phyloP scores from a whole-genome alignment of 2,113 vertebrate genomes.

The Ibidorhyncha struthersii region DNA sequence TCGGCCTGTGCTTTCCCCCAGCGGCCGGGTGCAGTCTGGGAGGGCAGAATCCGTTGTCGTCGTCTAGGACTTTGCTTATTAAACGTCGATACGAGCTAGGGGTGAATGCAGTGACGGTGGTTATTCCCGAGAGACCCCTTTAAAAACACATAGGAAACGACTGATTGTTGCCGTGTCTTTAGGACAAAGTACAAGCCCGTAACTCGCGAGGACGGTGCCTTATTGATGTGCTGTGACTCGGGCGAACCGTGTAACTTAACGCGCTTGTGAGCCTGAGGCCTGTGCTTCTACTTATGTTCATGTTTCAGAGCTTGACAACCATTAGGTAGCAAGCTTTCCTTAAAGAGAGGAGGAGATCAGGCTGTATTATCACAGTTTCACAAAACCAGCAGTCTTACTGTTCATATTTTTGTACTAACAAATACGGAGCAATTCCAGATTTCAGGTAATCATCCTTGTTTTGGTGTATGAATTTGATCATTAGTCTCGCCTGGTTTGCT shows the following conservation, averaged over 20 bases:
- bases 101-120: background rate
- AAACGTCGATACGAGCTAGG: accelerated
- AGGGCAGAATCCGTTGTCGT: accelerated
- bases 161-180: accelerated
- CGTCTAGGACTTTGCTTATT: background rate
- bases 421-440: background rate
- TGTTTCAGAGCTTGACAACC: background rate
- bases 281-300: accelerated
- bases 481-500: background rate
- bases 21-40: accelerated
- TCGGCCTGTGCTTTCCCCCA: no score
- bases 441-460: background rate
- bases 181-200: no score
- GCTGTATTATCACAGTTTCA: background rate
- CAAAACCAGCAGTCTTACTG: background rate
- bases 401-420: background rate
- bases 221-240: background rate
- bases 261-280: background rate
- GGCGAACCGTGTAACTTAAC: accelerated
- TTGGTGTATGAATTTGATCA: background rate
- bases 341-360: background rate
- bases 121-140: background rate
- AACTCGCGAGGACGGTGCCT: accelerated
- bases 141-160: accelerated
- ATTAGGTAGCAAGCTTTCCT: background rate